Evolutionary conservation across 2,888 invertebrate genomes (phyloP), one percentile per base, ranked within the genome.

Genomic region (Agriopis marginaria): DNA sequence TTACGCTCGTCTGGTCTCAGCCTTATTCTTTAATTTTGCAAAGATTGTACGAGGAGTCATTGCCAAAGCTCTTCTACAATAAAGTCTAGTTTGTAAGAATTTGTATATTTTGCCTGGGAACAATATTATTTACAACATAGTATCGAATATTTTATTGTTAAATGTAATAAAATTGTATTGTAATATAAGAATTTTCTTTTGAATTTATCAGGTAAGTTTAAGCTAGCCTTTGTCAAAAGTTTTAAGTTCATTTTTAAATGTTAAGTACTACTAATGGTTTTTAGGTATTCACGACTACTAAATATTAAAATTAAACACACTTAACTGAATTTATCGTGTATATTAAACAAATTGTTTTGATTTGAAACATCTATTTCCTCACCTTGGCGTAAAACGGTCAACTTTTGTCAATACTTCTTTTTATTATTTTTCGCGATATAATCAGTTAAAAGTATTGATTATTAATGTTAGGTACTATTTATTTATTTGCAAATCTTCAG

Each of bases 51-150:
- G 49, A 74, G 65, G 66, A 71, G 72, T 66, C 23, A 32, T 66
- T 71, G 75, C 74, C 75, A 74, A 69, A 72, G 67, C 70, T 63
- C 68, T 68, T 72, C 65, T 70, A 56, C 55, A 64, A 17, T 62
- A 49, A 67, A 11, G 47, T 12, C 17, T 69, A 64, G 61, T 71
- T 67, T 67, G 40, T 58, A 68, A 64, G 32, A 45, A 51, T 49
- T 56, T 12, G 58, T 59, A n/a, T 58, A 50, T 59, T 63, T 49
- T 39, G 40, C 40, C 40, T 70, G 60, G 60, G 39, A 53, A 60
- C 61, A 55, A 60, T 69, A 53, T 68, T 68, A 66, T 73, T 68
- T 67, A 70, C 65, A 70, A 59, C 44, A 63, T 72, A 66, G 56
- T 32, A 42, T 17, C 54, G 39, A 32, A 50, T 50, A 66, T 66